These are phyloP conservation scores for Macaria notata DNA, from an alignment of 2,888 invertebrate genomes.

Conservation along the genomic window DNA sequence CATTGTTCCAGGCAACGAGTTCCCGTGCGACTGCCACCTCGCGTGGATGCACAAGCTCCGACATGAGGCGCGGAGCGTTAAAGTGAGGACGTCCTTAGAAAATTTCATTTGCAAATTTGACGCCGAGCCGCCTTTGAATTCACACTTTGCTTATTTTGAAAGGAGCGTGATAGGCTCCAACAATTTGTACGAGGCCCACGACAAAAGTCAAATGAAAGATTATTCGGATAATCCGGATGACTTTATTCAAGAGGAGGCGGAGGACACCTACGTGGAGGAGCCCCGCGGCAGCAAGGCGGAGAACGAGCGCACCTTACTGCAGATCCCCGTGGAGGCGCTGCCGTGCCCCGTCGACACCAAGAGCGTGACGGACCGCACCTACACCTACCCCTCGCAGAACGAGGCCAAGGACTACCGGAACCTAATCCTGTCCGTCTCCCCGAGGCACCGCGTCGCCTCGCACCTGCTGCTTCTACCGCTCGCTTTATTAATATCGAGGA, in stretches of 20 bases:
- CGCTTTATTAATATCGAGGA: constrained; percentile 46
- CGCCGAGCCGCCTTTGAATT: constrained; percentile 61
- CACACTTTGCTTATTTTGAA: constrained; percentile 71
- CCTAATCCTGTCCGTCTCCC: constrained; percentile 59
- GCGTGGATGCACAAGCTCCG: constrained; percentile 90
- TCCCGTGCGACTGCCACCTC: constrained; percentile 92
- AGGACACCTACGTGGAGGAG: constrained; percentile 66
- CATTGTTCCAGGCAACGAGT: constrained; percentile 88
- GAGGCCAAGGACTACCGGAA: constrained; percentile 79
- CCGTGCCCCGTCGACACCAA: constrained; percentile 84
- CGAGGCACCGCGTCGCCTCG: constrained; percentile 36
- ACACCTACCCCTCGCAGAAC: constrained; percentile 81
- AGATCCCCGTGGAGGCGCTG: constrained; percentile 80
- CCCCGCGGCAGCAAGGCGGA: constrained; percentile 61
- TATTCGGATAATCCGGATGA: constrained; percentile 63
- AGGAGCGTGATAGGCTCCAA: constrained; percentile 63
- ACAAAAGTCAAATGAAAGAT: constrained; percentile 64
- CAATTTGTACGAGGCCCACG: constrained; percentile 62
- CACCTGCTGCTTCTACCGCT: constrained; percentile 42
- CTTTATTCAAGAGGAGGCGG: constrained; percentile 67
- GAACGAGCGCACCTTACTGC: constrained; percentile 75
- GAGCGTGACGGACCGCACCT: constrained; percentile 82
- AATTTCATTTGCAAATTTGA: constrained; percentile 88
- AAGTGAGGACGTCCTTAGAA: constrained; percentile 87
- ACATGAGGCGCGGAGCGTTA: constrained; percentile 88